phyloP scores from a whole-genome alignment of 2,888 invertebrate genomes.

The Synergus laeviventris region DNA sequence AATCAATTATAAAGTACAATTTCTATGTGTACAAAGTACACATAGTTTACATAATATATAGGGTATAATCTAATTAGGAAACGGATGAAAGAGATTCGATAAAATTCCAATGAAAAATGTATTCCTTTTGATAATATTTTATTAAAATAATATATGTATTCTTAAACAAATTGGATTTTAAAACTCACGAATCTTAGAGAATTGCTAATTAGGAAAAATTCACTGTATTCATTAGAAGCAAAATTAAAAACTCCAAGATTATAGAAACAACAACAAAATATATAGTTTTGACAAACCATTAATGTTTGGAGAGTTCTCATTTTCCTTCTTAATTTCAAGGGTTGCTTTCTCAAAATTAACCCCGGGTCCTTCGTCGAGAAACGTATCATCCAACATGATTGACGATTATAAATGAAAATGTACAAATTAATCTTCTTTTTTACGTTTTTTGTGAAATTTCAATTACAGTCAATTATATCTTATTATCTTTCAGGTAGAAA shows the following conservation, averaged over 20 bases:
- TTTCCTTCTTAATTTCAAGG: conserved; percentile 62
- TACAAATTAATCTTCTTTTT: neutral
- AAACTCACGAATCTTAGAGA: too few species aligned
- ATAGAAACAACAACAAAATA: neutral
- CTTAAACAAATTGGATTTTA: neutral
- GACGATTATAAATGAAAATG: neutral
- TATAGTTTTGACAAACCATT: neutral
- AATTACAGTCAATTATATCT: too few species aligned
- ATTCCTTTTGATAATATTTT: neutral
- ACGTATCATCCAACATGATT: conserved; percentile 61
- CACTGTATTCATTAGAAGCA: neutral
- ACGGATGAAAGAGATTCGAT: neutral
- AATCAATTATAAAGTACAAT: too few species aligned
- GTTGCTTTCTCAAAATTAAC: conserved; percentile 66
- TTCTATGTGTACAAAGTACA: too few species aligned
- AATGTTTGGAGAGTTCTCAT: conserved; percentile 4
- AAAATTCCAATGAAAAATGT: neutral
- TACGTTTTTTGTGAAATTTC: too few species aligned
- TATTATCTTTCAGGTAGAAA: too few species aligned
- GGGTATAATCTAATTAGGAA: neutral
- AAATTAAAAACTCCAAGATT: neutral
- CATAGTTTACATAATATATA: neutral
- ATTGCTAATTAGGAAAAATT: neutral
- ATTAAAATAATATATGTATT: neutral
- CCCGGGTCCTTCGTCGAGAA: conserved; percentile 64